Percentiles rank a stretch among this genome's conserved stretches.
Conservation (phyloP, 2,888 invertebrate species). For the Caenorhabditis becei region DNA sequence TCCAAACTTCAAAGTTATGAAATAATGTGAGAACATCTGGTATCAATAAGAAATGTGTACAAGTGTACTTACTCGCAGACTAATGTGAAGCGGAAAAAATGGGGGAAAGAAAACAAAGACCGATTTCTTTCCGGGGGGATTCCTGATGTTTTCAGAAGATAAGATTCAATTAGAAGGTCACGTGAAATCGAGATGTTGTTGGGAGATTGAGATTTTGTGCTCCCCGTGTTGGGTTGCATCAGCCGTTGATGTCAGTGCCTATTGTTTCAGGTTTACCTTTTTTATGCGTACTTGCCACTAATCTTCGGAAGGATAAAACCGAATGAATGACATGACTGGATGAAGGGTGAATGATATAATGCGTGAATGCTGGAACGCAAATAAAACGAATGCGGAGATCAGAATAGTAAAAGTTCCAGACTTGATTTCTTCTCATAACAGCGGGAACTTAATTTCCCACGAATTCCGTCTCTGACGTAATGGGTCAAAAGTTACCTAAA, state of each 20-base stretch:
- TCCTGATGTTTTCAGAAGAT: conserved; percentile 22
- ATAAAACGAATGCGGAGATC: no score
- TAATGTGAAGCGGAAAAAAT: background rate
- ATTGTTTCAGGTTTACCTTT: no score
- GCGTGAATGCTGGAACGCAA: no score
- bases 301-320: no score
- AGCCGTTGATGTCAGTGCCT: background rate
- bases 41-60: conserved; percentile 6
- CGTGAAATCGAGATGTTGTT: conserved; percentile 26
- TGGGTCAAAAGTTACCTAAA: no score
- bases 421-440: no score
- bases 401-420: no score
- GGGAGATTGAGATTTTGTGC: conserved; percentile 2
- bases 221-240: background rate
- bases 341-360: no score
- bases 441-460: no score
- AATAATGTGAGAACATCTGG: conserved; percentile 2
- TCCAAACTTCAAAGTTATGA: background rate
- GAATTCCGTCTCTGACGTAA: no score
- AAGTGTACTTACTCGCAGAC: background rate
- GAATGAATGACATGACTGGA: no score
- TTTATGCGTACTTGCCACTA: no score
- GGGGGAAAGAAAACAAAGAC: conserved; percentile 29
- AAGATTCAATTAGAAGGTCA: conserved; percentile 44
- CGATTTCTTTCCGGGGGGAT: conserved; percentile 20